Base-by-base conservation (phyloP, 53 echinoderm and acorn worm genomes). In the Astropecten irregularis region DNA sequence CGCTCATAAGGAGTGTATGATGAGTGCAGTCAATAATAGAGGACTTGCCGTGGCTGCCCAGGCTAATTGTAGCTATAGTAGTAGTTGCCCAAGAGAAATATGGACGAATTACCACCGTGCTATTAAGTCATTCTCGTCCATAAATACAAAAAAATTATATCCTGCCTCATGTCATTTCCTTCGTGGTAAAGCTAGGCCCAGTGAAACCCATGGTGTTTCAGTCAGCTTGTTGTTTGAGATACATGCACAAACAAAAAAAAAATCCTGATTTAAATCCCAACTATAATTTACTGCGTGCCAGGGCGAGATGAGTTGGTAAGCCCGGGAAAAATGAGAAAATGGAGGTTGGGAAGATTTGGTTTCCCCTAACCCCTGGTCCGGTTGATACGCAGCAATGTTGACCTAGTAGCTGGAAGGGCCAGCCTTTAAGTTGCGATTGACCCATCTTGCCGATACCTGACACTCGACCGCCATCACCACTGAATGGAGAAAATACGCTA, bases 341-440 rank as follows among this genome's bases (percentile, higher is more conserved):
- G 58, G 58, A 74, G 56, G 56, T 32, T 29, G 55, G 57, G 39
- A 33, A 57, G 56, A 56, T 55, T 55, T 74, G 74, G 55, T n/a
- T n/a, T 74, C 56, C 74, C 74, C 57, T 74, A 74, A 74, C 74
- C 74, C 74, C 39, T 74, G 74, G 55, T 57, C 74, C 55, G 74
- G 34, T 74, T 74, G 74, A 74, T 74, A 74, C 74, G 74, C 74
- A 37, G 39, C 56, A 25, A 56, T 74, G 74, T 74, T 74, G 74
- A 74, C 74, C 74, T 74, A 74, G 56, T 57, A 55, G 74, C 55
- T 74, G 74, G 56, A 74, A 74, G 74, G 74, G 74, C 38, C 74
- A 56, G 56, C 74, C 74, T 74, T 56, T 74, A 74, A 74, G 74
- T 74, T 74, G 74, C 40, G 74, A 54, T 56, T 74, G 74, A 74